phyloP scores from a whole-genome alignment of 2,113 vertebrate genomes.

The Cyprinodon variegatus region DNA sequence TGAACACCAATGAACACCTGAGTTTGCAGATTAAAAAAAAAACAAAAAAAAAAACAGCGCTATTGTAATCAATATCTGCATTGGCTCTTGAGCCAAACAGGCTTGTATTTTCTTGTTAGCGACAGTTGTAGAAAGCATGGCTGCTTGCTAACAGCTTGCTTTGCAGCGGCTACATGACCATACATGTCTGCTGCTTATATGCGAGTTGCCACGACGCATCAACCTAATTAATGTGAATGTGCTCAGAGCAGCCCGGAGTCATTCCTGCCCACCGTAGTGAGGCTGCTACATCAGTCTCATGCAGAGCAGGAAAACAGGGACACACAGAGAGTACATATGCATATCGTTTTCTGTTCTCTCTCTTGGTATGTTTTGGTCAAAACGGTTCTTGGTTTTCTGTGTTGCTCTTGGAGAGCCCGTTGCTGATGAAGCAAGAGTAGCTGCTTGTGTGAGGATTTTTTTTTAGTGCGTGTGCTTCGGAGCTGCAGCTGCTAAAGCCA shows the following conservation, averaged over 20 bases:
- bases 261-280: conserved; percentile 62
- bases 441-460: background rate
- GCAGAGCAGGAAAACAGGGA: conserved; percentile 15
- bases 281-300: conserved; percentile 63
- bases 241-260: conserved; percentile 60
- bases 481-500: conserved; percentile 46
- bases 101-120: background rate
- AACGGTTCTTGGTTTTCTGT: conserved; percentile 7
- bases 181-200: conserved; percentile 63
- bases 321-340: conserved; percentile 12
- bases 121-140: conserved; percentile 1
- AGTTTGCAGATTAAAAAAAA: too few relatives aligned
- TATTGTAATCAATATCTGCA: background rate
- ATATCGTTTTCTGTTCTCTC: conserved; percentile 20
- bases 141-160: conserved; percentile 59
- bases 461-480: conserved; percentile 6
- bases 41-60: background rate
- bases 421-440: background rate
- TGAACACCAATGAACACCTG: too few relatives aligned
- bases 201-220: conserved; percentile 71
- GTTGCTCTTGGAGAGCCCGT: conserved; percentile 13
- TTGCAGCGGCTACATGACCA: conserved; percentile 52
- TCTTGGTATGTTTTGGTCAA: background rate
- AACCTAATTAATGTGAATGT: conserved; percentile 73
- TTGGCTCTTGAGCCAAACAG: background rate